Percentiles rank a stretch among this genome's conserved stretches.
Evolutionary conservation across 2,113 vertebrate species (phyloP).

Genomic region (Xenopus laevis): DNA sequence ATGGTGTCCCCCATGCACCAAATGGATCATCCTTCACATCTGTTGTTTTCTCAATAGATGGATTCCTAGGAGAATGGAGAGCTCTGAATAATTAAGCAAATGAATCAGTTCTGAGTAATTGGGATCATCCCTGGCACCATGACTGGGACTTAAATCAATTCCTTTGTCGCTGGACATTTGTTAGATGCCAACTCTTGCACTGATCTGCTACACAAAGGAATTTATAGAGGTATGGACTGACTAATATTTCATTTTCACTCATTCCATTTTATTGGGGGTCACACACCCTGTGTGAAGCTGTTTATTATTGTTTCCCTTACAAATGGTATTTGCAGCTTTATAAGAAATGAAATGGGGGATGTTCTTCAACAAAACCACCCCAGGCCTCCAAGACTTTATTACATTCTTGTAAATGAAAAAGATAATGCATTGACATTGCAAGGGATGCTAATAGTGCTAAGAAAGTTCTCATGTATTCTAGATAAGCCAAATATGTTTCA

Average conservation of each 20-base stretch:
- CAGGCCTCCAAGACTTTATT: too few relatives aligned
- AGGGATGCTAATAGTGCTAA: too few relatives aligned
- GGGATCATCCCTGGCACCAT: constrained; percentile 24
- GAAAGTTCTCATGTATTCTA: too few relatives aligned
- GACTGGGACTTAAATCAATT: constrained; percentile 17
- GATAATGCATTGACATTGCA: too few relatives aligned
- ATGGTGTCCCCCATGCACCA: constrained; percentile 38
- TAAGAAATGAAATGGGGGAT: too few relatives aligned
- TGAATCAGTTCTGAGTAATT: constrained; percentile 32
- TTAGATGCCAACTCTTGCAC: neutral
- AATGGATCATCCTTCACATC: constrained; percentile 59
- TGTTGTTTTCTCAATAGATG: constrained; percentile 52
- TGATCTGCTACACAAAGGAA: constrained; percentile 3
- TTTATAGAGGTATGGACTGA: neutral
- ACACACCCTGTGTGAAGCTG: too few relatives aligned
- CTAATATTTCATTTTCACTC: neutral
- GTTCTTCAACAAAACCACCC: too few relatives aligned
- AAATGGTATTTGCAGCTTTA: too few relatives aligned
- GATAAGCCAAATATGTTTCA: too few relatives aligned
- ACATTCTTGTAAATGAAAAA: too few relatives aligned
- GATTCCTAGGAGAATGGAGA: constrained; percentile 35
- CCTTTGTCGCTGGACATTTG: constrained; percentile 8
- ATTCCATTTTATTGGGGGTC: neutral
- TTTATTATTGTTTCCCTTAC: too few relatives aligned
- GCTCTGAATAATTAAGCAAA: constrained; percentile 37